Conservation (phyloP, 2,888 invertebrate species). For the Conomelus anceps region DNA sequence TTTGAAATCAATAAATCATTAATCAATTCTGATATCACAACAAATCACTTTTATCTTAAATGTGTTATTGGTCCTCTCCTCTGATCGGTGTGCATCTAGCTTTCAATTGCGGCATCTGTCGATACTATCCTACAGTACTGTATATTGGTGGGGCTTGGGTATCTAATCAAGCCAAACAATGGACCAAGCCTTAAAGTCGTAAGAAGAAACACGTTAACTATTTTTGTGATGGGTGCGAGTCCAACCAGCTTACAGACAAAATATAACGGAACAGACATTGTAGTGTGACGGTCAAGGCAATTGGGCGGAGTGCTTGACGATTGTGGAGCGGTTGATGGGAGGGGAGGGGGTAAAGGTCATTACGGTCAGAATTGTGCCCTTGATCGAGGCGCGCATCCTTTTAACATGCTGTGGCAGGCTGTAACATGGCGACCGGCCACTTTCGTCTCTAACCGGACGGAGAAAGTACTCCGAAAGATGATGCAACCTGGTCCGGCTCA, state of each 20-base stretch:
- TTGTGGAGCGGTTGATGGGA: neutral
- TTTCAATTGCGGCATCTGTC: neutral
- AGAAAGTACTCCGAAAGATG: neutral
- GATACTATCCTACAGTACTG: no score
- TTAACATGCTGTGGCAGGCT: neutral
- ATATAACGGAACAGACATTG: neutral
- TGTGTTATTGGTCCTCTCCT: no score
- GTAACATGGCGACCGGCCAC: no score
- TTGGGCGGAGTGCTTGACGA: conserved; percentile 8
- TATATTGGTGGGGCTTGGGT: neutral
- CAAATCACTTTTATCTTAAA: no score
- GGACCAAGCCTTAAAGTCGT: neutral
- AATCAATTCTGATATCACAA: no score
- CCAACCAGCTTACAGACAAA: neutral
- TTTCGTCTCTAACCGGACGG: neutral
- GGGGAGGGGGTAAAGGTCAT: conserved; percentile 10
- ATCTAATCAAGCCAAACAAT: neutral
- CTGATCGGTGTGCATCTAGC: neutral
- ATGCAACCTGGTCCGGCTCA: neutral
- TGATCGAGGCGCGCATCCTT: neutral
- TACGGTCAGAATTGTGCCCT: neutral
- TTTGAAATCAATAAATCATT: no score
- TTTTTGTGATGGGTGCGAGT: neutral
- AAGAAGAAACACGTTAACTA: neutral
- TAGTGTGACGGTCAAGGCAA: conserved; percentile 13